phyloP scores from a whole-genome alignment of 2,888 invertebrate species.

The Pyrrhia umbra region DNA sequence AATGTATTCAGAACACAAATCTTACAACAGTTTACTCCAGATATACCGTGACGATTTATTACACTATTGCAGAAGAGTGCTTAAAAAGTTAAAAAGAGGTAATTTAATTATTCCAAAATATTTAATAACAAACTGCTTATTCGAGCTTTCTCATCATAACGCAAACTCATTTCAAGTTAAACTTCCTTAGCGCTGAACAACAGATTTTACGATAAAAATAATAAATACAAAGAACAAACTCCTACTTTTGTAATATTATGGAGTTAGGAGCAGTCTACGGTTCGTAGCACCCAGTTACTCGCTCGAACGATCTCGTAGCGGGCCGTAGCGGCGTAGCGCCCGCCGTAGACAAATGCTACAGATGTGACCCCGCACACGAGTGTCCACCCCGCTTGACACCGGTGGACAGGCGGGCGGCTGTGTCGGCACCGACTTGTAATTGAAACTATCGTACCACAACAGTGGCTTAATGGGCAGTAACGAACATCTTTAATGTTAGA shows the following conservation, averaged over 20 bases:
- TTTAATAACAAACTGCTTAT: constrained; percentile 44
- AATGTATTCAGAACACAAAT: constrained; percentile 45
- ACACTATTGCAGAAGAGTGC: constrained; percentile 23
- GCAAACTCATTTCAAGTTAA: constrained; percentile 53
- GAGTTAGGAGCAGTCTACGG: constrained; percentile 46
- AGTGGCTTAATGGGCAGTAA: not conserved
- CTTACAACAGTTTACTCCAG: constrained; percentile 17
- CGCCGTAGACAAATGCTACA: constrained; percentile 57
- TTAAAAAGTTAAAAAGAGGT: constrained; percentile 29
- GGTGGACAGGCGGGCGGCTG: not conserved
- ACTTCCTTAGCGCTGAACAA: constrained; percentile 49
- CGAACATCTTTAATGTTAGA: not conserved
- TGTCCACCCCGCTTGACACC: constrained; percentile 7
- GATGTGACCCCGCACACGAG: constrained; percentile 34
- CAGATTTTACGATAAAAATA: constrained; percentile 54
- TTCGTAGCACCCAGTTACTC: constrained; percentile 63
- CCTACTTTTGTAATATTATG: constrained; percentile 33
- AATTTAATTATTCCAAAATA: constrained; percentile 48
- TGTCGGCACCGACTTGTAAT: not conserved
- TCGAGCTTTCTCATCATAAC: constrained; percentile 35
- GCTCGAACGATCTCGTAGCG: constrained; percentile 61
- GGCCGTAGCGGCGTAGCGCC: constrained; percentile 53
- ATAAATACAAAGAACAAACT: constrained; percentile 51
- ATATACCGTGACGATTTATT: constrained; percentile 25
- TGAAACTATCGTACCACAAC: not conserved